These are phyloP conservation scores for Nixonia krombeini DNA, from an alignment of 1,140 invertebrate species.

Conservation along the genomic window DNA sequence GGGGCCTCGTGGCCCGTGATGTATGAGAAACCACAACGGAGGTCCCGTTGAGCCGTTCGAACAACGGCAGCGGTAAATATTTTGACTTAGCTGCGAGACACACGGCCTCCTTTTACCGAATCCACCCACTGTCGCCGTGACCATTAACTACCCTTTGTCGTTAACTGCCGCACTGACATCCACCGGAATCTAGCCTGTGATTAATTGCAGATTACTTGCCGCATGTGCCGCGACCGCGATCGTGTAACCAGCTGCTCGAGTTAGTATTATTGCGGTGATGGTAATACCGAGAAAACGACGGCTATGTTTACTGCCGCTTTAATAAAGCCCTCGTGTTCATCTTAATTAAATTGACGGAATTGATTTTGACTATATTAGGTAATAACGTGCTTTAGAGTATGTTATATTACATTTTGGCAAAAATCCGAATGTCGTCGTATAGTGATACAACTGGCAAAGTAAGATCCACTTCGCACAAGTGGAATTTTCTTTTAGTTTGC, in stretches of 20 bases:
- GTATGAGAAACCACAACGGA: slow-evolving; percentile 23
- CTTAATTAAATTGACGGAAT: not conserved
- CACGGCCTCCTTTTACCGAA: slow-evolving; percentile 26
- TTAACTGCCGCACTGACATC: slow-evolving; percentile 34
- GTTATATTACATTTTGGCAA: no score
- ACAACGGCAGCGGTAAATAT: slow-evolving; percentile 41
- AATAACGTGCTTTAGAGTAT: no score
- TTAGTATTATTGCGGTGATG: slow-evolving; percentile 20
- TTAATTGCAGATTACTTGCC: slow-evolving; percentile 37
- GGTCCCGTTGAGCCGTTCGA: slow-evolving; percentile 5
- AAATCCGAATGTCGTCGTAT: no score
- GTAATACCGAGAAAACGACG: slow-evolving; percentile 16
- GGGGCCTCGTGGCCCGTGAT: slow-evolving; percentile 21
- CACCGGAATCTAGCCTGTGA: slow-evolving; percentile 38
- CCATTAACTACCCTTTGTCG: slow-evolving; percentile 46
- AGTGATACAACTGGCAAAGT: no score
- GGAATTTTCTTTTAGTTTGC: no score
- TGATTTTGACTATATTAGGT: no score
- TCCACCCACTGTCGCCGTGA: slow-evolving; percentile 30
- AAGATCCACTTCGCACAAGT: no score
- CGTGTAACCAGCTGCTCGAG: slow-evolving; percentile 32
- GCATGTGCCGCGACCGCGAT: slow-evolving; percentile 17
- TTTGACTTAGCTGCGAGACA: slow-evolving; percentile 39
- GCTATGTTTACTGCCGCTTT: not conserved
- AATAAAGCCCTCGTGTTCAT: not conserved